Conservation (phyloP, 1,140 invertebrate species). For the Amphibalanus amphitrite region DNA sequence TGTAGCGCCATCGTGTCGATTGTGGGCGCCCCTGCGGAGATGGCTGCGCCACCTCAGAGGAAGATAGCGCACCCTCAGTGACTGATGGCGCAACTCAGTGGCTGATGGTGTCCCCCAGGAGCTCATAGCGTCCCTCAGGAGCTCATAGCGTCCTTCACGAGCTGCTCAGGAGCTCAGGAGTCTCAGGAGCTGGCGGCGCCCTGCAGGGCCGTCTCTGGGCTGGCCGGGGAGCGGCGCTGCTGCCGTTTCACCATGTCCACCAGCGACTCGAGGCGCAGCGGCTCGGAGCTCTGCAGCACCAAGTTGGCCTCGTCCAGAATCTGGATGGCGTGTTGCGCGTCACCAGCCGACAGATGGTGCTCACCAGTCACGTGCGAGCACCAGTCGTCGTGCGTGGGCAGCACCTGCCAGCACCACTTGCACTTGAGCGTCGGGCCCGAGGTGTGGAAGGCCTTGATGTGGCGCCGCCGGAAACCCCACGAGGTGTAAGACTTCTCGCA, state of each 20-base stretch:
- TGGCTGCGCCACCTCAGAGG: too few relatives aligned
- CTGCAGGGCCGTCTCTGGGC: background rate
- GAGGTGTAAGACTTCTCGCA: conserved; percentile 43
- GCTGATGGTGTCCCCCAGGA: too few relatives aligned
- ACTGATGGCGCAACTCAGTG: too few relatives aligned
- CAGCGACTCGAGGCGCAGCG: conserved; percentile 28
- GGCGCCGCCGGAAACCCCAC: conserved; percentile 42
- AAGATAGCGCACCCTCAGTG: too few relatives aligned
- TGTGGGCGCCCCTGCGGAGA: too few relatives aligned
- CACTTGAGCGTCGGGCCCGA: conserved; percentile 25
- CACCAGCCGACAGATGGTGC: conserved; percentile 35
- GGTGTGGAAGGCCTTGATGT: conserved; percentile 41
- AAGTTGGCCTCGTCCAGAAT: conserved; percentile 44
- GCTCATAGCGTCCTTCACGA: too few relatives aligned
- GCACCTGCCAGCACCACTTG: conserved; percentile 35
- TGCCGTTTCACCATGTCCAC: conserved; percentile 23
- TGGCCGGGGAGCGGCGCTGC: conserved; percentile 3
- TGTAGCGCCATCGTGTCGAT: too few relatives aligned
- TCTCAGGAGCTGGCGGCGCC: background rate
- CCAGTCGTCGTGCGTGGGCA: conserved; percentile 38
- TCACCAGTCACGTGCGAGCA: conserved; percentile 33
- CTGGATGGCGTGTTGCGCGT: conserved; percentile 38
- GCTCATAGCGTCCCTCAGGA: too few relatives aligned
- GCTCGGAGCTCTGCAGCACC: conserved; percentile 34
- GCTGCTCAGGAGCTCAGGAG: too few relatives aligned